Evolutionary conservation across 2,888 invertebrate genomes (phyloP).

Genomic region (Acanthosoma haemorrhoidale): DNA sequence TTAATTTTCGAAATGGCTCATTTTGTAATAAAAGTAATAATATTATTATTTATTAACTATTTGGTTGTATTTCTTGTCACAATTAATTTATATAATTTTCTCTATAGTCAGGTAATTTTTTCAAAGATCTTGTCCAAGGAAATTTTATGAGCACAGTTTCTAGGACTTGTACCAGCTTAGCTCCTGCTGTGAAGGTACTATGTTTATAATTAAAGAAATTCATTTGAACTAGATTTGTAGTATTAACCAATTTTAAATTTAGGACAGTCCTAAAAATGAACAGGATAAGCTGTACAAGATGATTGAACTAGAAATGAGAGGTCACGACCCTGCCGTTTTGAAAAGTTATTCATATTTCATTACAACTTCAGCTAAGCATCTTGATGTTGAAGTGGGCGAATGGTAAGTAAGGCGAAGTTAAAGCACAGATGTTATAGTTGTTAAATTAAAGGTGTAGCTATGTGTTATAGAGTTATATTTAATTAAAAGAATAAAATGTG

Average conservation of each 20-base stretch:
- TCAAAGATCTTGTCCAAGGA: not conserved
- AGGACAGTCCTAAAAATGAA: conserved; percentile 44
- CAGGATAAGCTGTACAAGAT: conserved; percentile 74
- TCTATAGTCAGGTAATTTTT: not conserved
- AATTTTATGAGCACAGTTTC: not conserved
- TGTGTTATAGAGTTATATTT: too few relatives aligned
- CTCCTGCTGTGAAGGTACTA: not conserved
- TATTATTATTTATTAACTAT: not conserved
- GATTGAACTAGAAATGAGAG: conserved; percentile 78
- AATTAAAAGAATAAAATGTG: too few relatives aligned
- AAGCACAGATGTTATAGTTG: too few relatives aligned
- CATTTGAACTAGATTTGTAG: too few relatives aligned
- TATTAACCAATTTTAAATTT: not conserved
- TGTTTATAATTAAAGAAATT: too few relatives aligned
- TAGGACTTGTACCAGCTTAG: not conserved
- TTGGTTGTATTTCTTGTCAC: not conserved
- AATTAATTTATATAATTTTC: not conserved
- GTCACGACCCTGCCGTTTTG: conserved; percentile 81
- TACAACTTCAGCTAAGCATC: conserved; percentile 69
- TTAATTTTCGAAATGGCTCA: not conserved
- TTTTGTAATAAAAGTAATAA: not conserved
- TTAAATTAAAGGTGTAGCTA: too few relatives aligned
- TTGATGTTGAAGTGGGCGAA: conserved; percentile 69
- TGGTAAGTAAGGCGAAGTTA: too few relatives aligned
- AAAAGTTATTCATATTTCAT: conserved; percentile 85